These are phyloP conservation scores for Aurelia aurita complex sp. Pacific DNA, from an alignment of 30 jellyfish, hydroid and myxozoan species.

Conservation along the genomic window DNA sequence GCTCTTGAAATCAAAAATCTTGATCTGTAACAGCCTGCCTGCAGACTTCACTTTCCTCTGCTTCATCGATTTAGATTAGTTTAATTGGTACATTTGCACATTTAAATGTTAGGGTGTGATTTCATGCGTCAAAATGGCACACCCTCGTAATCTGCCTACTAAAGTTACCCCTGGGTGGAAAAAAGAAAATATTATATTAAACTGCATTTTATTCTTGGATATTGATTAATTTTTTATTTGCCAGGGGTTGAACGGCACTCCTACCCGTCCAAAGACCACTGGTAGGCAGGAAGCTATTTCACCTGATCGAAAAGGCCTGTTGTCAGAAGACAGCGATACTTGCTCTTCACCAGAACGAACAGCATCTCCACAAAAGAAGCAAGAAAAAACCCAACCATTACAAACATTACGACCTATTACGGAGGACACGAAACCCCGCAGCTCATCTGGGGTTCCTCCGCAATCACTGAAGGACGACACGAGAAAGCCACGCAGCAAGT, in stretches of 20 bases:
- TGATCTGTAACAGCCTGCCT: too few relatives aligned
- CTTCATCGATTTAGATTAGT: too few relatives aligned
- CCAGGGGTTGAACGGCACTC: constrained; percentile 3
- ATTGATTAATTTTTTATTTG: too few relatives aligned
- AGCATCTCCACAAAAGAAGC: background rate
- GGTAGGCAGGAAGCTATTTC: constrained; percentile 1
- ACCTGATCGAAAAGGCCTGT: constrained; percentile 16
- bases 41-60: too few relatives aligned
- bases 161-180: too few relatives aligned
- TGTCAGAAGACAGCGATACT: constrained; percentile 20
- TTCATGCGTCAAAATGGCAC: too few relatives aligned
- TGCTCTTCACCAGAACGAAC: constrained; percentile 48
- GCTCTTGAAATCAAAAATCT: too few relatives aligned
- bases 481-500: background rate
- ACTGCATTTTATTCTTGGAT: too few relatives aligned
- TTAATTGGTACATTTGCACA: too few relatives aligned
- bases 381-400: background rate
- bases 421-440: background rate
- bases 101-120: too few relatives aligned
- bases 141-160: too few relatives aligned
- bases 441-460: background rate
- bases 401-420: constrained; percentile 11
- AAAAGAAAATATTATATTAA: too few relatives aligned
- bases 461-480: background rate
- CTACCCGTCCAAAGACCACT: background rate